Evolutionary conservation across 2,888 invertebrate species (phyloP), one percentile per base, ranked within the genome.

Genomic region (Galeopsomyia nigrocyanea): DNA sequence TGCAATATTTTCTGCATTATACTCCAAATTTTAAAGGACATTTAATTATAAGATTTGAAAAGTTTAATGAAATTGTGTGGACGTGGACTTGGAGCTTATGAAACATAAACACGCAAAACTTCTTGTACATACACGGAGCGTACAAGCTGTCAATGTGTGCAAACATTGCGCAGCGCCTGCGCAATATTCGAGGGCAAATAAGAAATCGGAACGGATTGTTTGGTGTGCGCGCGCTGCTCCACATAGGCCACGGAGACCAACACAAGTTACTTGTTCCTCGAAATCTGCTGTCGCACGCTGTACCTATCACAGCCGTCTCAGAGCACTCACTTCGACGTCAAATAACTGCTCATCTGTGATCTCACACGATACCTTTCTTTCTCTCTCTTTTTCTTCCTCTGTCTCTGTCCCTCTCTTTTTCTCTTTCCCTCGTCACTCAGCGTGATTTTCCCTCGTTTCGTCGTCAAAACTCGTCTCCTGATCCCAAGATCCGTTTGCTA

Each of bases 361-460:
- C 66, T 61, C 17, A 16, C 17, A 16, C 66, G 17, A 60, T 26
- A 46, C 22, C 0, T 19, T 19, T 49, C 21, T 19, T 13, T 14
- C 9, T 22, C 7, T 53, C 60, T 53, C 19, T 70, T 21, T 70
- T 49, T 47, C 51, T 64, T n/a, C 57, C 19, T 31, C 53, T 58
- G 49, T 47, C 46, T 22, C n/a, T 68, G 10, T 68, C 16, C 47
- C 49, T 55, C 16, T 39, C 19, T 31, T 22, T 46, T 49, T 21
- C 9, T 46, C 47, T 49, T 21, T 51, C 26, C 10, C 16, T 65
- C 39, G 46, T 39, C 7, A 39, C 39, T 39, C 7, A 39, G 10
- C 39, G 5, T 7, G 1, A 7, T 14, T 39, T 50, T 17, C 49
- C 39, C 55, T 22, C 39, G 7, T 7, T 39, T 39, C 13, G 39